Evolutionary conservation across 2,797 vertebrate genomes (phyloP).

Genomic region (Threskiornis aethiopicus): DNA sequence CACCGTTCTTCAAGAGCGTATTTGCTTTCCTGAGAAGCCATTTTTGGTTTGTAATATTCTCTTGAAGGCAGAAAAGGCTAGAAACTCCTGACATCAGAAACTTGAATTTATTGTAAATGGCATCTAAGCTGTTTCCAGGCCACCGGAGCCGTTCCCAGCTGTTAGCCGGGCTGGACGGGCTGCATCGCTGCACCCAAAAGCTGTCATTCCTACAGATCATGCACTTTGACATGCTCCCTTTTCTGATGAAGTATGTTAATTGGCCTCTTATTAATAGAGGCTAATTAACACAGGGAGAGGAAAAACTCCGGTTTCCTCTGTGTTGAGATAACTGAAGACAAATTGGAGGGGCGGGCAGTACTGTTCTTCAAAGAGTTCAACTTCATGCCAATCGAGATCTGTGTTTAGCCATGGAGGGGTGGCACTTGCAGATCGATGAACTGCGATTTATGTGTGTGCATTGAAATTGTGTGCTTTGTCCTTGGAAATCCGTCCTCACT

Average conservation of each 20-base stretch:
- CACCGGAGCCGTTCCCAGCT: neutral
- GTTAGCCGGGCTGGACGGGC: neutral
- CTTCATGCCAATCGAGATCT: neutral
- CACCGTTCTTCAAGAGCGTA: fast-evolving
- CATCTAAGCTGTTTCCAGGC: neutral
- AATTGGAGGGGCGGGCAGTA: neutral
- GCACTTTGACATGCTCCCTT: fast-evolving
- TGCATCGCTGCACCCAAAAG: neutral
- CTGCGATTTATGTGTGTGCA: neutral
- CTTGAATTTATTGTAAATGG: neutral
- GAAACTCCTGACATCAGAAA: neutral
- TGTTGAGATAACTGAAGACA: neutral
- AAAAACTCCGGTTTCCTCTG: neutral
- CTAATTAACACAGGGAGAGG: neutral
- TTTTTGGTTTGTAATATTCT: neutral
- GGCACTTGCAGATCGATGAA: neutral
- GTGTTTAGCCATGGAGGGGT: neutral
- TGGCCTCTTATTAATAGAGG: neutral
- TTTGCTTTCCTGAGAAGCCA: neutral
- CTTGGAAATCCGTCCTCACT: neutral
- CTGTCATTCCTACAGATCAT: neutral
- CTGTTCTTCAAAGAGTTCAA: neutral
- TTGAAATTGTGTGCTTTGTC: neutral
- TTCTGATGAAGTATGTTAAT: neutral
- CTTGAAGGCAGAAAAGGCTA: neutral